phyloP scores from a whole-genome alignment of 2,797 vertebrate species.

The Heliangelus exortis region DNA sequence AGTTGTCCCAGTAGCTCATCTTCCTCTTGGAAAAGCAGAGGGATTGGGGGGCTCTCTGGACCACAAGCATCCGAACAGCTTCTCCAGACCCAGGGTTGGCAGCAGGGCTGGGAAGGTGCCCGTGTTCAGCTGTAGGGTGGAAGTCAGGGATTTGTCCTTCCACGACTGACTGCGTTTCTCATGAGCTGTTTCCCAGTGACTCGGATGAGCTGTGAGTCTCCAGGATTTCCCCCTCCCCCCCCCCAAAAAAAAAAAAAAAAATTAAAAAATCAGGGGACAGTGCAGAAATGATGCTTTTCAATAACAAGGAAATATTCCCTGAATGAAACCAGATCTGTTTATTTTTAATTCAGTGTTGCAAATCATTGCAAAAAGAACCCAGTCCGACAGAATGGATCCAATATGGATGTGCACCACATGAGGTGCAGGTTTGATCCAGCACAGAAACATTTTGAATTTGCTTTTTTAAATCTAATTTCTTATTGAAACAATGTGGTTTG shows the following conservation, averaged over 20 bases:
- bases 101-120: not conserved
- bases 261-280: conserved; percentile 21
- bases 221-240: conserved; percentile 25
- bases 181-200: not conserved
- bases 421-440: conserved; percentile 64
- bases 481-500: conserved; percentile 77
- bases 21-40: not conserved
- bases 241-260: too few relatives aligned
- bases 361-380: conserved; percentile 48
- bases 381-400: conserved; percentile 30
- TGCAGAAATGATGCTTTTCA: conserved; percentile 60
- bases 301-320: conserved; percentile 67
- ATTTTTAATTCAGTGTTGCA: conserved; percentile 66
- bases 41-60: not conserved
- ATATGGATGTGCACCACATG: conserved; percentile 59
- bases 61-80: not conserved
- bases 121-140: accelerated
- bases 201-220: not conserved
- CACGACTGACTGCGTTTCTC: not conserved
- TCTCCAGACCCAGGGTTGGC: accelerated
- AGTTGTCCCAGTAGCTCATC: accelerated
- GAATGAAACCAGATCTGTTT: conserved; percentile 72
- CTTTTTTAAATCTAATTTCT: conserved; percentile 64
- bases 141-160: not conserved
- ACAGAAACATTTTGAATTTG: conserved; percentile 61